These are phyloP conservation scores for Sebastes reedi DNA, from an alignment of 2,797 vertebrate species.

Conservation along the genomic window DNA sequence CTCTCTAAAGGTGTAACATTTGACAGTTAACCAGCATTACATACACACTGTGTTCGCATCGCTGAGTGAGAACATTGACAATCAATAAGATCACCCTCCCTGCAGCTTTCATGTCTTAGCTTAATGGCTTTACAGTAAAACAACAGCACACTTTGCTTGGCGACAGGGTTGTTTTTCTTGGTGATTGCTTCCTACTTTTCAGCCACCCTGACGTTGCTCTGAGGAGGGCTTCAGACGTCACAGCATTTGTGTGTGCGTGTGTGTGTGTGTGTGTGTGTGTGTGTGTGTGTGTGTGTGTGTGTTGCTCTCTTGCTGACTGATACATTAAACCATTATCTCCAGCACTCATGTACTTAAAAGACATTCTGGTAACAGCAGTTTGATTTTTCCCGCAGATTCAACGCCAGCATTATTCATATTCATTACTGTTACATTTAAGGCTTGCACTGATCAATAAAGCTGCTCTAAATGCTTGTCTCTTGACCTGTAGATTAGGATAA, in stretches of 20 bases:
- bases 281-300: no score
- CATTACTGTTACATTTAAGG: slow-evolving; percentile 20
- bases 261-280: background rate
- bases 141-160: background rate
- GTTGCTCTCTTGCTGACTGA: background rate
- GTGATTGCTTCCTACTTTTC: slow-evolving; percentile 48
- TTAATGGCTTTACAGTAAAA: slow-evolving; percentile 34
- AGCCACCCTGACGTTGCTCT: slow-evolving; percentile 14
- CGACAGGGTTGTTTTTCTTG: slow-evolving; percentile 24
- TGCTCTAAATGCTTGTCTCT: background rate
- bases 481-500: background rate
- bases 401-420: slow-evolving; percentile 21
- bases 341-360: slow-evolving; percentile 52
- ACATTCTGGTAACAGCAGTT: slow-evolving; percentile 30
- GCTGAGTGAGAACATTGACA: background rate
- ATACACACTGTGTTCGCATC: background rate
- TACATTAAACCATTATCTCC: slow-evolving; percentile 55
- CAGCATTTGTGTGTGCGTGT: background rate
- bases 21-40: background rate
- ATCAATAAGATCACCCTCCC: background rate
- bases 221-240: slow-evolving; percentile 9
- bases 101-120: background rate
- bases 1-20: background rate
- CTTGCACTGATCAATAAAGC: slow-evolving; percentile 14
- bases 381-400: slow-evolving; percentile 40